Percentiles rank a stretch among this genome's conserved stretches.
Conservation (phyloP, 2,797 vertebrate genomes). For the Diplodus puntazzo region DNA sequence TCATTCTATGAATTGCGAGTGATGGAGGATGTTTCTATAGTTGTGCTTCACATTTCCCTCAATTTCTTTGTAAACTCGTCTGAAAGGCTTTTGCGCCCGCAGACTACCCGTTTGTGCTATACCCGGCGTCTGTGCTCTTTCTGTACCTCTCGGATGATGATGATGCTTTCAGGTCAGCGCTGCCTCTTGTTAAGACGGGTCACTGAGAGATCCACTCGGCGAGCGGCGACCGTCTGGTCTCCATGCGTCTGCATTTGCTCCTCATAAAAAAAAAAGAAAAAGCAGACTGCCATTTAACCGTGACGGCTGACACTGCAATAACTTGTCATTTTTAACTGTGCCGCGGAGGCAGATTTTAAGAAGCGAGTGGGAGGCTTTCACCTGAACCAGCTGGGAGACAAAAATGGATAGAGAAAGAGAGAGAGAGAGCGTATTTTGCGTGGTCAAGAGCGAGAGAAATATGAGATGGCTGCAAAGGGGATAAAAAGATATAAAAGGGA, state of each 20-base stretch:
- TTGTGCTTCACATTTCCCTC: conserved; percentile 33
- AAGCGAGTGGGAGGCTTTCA: conserved; percentile 61
- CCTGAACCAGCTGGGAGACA: conserved; percentile 39
- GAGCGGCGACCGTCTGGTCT: conserved; percentile 30
- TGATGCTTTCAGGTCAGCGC: conserved; percentile 13
- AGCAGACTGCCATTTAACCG: conserved; percentile 54
- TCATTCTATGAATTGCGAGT: neutral
- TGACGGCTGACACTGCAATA: conserved; percentile 49
- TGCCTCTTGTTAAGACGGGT: conserved; percentile 40
- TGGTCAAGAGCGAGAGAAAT: conserved; percentile 57
- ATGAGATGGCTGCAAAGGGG: conserved; percentile 37
- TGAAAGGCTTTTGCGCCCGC: conserved; percentile 43
- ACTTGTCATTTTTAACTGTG: conserved; percentile 54
- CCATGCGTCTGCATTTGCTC: conserved; percentile 26
- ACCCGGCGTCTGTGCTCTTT: conserved; percentile 20
- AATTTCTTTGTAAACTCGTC: conserved; percentile 23
- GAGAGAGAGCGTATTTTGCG: conserved; percentile 27
- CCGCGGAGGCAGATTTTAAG: conserved; percentile 49
- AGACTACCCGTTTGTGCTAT: conserved; percentile 22
- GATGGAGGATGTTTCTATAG: conserved; percentile 1
- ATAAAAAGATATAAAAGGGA: conserved; percentile 49
- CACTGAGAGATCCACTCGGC: conserved; percentile 32
- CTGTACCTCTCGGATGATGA: conserved; percentile 1
- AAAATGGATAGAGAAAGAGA: conserved; percentile 6
- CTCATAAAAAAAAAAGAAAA: neutral